A percentile compares a stretch with the other conserved stretches of the same genome.
Evolutionary conservation across 2,113 vertebrate species (phyloP).

Genomic region (Rissa tridactyla): DNA sequence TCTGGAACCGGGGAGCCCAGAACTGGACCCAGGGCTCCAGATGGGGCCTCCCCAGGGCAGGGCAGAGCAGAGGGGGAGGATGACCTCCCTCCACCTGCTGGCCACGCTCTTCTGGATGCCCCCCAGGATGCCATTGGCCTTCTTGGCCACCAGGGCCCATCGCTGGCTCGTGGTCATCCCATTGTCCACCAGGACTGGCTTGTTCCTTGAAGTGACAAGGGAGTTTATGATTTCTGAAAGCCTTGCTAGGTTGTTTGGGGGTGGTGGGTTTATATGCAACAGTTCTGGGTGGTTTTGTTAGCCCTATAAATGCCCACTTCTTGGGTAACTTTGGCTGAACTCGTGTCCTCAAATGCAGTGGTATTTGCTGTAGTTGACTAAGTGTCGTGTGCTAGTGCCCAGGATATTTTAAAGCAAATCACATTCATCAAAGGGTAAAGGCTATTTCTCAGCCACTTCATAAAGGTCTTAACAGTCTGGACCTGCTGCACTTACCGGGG

Average conservation of each 20-base stretch:
- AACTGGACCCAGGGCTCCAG: no score
- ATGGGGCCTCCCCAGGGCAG: no score
- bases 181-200: background rate
- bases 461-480: background rate
- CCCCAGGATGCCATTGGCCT: no score
- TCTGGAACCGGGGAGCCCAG: no score
- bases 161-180: no score
- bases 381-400: background rate
- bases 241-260: background rate
- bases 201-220: background rate
- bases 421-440: background rate
- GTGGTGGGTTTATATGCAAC: accelerated
- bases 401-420: background rate
- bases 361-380: background rate
- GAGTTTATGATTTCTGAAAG: background rate
- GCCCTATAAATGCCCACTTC: accelerated
- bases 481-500: accelerated
- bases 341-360: accelerated
- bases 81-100: no score
- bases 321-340: background rate
- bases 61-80: no score
- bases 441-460: constrained; percentile 15
- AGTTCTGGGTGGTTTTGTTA: background rate
- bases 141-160: no score
- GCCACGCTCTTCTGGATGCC: no score